Evolutionary conservation across 2,113 vertebrate genomes (phyloP), one percentile per base, ranked within the genome.

Genomic region (Apeltes quadracus): DNA sequence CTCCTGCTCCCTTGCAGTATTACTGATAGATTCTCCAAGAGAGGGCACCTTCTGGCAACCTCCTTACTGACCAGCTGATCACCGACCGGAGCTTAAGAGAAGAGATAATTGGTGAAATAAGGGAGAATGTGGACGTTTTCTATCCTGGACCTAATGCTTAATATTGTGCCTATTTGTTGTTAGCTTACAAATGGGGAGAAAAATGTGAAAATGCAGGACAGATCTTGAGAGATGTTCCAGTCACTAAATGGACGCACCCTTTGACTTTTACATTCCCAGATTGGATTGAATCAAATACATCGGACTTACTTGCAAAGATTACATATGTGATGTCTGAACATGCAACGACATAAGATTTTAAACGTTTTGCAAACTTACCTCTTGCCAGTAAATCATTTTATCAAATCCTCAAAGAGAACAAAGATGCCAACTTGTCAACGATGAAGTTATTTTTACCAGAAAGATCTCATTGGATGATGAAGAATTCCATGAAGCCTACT

Each of bases 1-100:
- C 95, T 96, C 95, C 95, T 44, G 91, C 92, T 72, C 94, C 93
- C 69, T 89, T 81, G 75, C 93, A 93, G 78, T 95, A 96, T 0
- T 66, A 61, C 11, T 93, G 90, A 61, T 95, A 95, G 1, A 94
- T 91, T 79, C 78, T 93, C 89, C 90, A 93, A 50, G 91, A 88
- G 46, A 96, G 85, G 0, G 86, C 76, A 14, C 92, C 93, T 80
- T 94, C 89, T 23, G 22, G 90, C 79, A 1, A 62, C 23, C 39
- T 95, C 91, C 2, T 84, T 51, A 68, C 72, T 79, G 67, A 94
- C 78, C 38, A 95, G 92, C 82, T 96, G 92, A n/a, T 94, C 79
- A 36, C 25, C 72, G 41, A 4, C 50, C 38, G 59, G 16, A 16
- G 74, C 71, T 84, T 14, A 14, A 64, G 20, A 12, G 25, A 22